Base-by-base conservation (phyloP, 2,797 vertebrate species). In the Premnoplex brunnescens region DNA sequence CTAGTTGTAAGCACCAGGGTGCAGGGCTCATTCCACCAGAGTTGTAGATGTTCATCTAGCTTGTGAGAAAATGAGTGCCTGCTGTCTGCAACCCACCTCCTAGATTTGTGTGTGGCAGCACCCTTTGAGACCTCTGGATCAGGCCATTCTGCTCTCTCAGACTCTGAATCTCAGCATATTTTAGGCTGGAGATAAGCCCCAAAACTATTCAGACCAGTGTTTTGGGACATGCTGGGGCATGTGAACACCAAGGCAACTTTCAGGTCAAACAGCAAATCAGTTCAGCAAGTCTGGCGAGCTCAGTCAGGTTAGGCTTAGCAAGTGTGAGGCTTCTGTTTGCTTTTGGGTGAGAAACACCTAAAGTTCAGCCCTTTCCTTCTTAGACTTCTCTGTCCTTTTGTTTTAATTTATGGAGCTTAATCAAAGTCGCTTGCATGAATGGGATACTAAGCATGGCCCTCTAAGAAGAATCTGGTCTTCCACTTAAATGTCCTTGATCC, bases 181-280 rank as follows among this genome's bases (percentile, higher is more conserved):
- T 43, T 30, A 74, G 34, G 39, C 41, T n/a, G 30, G 27, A 91
- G 6, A 51, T 89, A 80, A 94, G 66, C 69, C 81, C 73, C 8
- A 3, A 66, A 94, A 81, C 64, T 51, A 60, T 79, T 78, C 79
- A 81, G 49, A 83, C 37, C 69, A 62, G 85, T 49, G 60, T 67
- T 94, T 27, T 64, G 58, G 66, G 69, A 43, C 91, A 10, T 77
- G 95, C 66, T 69, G 2, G 5, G 66, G 66, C 93, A 12, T 30
- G 89, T 1, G 12, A 73, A 36, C n/a, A 72, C 43, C 56, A 62
- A 77, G 78, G 51, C 60, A 91, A 72, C 58, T 91, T 87, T 88
- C 46, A 48, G 94, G 88, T 88, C 85, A 91, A 91, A 51, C 17
- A 81, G 43, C n/a, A 84, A 75, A 77, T 88, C 62, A 10, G 63